These are phyloP conservation scores for Papilio dardanus DNA, from an alignment of 1,140 invertebrate genomes.

Conservation along the genomic window DNA sequence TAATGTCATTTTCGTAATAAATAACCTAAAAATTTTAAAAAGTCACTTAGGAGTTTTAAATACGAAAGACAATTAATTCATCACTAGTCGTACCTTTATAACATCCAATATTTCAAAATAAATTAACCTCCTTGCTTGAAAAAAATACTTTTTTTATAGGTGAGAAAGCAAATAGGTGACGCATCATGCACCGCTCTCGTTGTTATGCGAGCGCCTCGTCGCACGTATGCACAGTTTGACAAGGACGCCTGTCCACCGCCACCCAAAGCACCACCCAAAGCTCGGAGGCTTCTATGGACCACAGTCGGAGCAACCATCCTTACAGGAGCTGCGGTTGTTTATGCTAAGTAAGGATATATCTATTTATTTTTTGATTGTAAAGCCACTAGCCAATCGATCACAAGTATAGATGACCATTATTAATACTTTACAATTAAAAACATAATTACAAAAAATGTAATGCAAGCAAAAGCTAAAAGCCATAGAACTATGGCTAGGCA, in stretches of 20 bases:
- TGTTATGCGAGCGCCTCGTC: conserved; percentile 63
- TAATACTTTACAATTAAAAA: neutral
- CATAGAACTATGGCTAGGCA: no score
- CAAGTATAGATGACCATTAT: neutral
- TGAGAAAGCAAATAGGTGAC: conserved; percentile 70
- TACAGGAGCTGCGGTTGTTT: conserved; percentile 84
- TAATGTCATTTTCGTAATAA: conserved; percentile 67
- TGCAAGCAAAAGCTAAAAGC: no score
- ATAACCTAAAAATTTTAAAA: conserved; percentile 60
- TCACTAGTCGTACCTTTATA: neutral
- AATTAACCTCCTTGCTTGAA: neutral
- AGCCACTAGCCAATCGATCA: no score
- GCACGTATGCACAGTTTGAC: conserved; percentile 49
- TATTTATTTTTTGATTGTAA: neutral
- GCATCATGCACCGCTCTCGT: conserved; percentile 70
- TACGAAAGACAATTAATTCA: neutral
- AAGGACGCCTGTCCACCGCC: conserved; percentile 44
- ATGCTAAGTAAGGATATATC: conserved; percentile 83
- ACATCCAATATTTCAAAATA: no score
- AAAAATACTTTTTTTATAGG: conserved; percentile 46
- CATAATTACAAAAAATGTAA: no score
- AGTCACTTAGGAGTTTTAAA: neutral
- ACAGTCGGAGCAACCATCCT: conserved; percentile 76
- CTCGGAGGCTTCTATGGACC: conserved; percentile 63
- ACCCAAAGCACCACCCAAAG: conserved; percentile 49